Base-by-base conservation (phyloP, 2,113 vertebrate species). In the Camelus bactrianus region DNA sequence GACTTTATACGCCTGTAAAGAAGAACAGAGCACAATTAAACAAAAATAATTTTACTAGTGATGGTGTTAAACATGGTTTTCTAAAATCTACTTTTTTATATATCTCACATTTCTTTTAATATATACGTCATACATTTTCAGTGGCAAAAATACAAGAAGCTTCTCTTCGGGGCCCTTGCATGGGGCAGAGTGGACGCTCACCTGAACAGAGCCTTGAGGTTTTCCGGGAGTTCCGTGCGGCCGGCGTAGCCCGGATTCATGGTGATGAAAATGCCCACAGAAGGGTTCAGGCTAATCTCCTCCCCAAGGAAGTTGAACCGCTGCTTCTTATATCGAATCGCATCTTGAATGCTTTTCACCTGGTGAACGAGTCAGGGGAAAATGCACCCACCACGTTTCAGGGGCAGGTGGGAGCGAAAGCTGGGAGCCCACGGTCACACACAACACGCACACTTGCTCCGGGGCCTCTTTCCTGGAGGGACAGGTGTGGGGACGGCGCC, bases 171-270 rank as follows among this genome's bases (percentile, higher is more conserved):
- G 12, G 26, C 17, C 16, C 0, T 22, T 3, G 0, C 1, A 1
- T 4, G 8, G 76, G 35, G 32, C 52, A 56, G 0, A 0, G 72
- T 93, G 91, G 76, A 99, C 98, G 12, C 98, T 98, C 91, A 99
- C 99, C 99, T 99, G 98, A 99, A 99, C 32, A 99, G 99, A 82
- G 99, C 99, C 97, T 99, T 99, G 70, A 99, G 99, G 95, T 99
- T 99, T 98, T 99, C 99, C 0, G 99, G 99, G 8, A 99, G 98
- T 96, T 99, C 99, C 0, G 99, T 99, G 86, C 99, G 98, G 30
- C 99, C 99, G 0, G 99, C 99, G 0, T 99, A 99, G 24, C 99
- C 99, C 0, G 99, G 99, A 96, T 99, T 99, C 99, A 99, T 99
- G 7, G 99, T 99, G 98, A 99, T 99, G 97, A 99, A 99, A 98